A percentile compares a stretch with the other conserved stretches of the same genome.
Evolutionary conservation across 2,888 invertebrate species (phyloP).

Genomic region (Caenorhabditis sulstoni): DNA sequence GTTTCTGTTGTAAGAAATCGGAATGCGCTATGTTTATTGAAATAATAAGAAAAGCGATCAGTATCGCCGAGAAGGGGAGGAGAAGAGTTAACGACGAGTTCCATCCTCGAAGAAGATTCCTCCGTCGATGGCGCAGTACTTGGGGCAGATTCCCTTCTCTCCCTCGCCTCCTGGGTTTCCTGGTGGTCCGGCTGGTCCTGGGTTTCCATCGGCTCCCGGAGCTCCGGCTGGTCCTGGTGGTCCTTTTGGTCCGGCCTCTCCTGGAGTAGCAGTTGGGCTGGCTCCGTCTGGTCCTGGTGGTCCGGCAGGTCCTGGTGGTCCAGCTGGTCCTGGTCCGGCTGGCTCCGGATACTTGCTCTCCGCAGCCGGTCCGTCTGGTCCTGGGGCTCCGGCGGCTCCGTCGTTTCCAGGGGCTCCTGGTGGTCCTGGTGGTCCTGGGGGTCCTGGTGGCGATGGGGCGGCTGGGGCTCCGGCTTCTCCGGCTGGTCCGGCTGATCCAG

Average conservation of each 20-base stretch:
- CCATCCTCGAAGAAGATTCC: slow-evolving; percentile 70
- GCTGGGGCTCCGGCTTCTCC: slow-evolving; percentile 60
- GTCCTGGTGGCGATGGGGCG: slow-evolving; percentile 68
- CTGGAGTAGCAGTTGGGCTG: slow-evolving; percentile 54
- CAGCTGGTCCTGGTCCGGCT: slow-evolving; percentile 57
- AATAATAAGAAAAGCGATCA: slow-evolving; percentile 13
- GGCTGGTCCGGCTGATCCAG: slow-evolving; percentile 58
- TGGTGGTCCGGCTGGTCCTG: slow-evolving; percentile 61
- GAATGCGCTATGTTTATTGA: slow-evolving; percentile 51
- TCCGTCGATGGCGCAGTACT: slow-evolving; percentile 67
- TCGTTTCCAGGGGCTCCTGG: slow-evolving; percentile 59
- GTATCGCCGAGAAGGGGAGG: neutral
- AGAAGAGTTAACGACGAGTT: slow-evolving; percentile 55
- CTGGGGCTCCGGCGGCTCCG: slow-evolving; percentile 54
- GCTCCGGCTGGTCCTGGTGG: slow-evolving; percentile 61
- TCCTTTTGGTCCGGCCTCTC: slow-evolving; percentile 61
- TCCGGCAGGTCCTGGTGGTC: slow-evolving; percentile 61
- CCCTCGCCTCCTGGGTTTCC: slow-evolving; percentile 50
- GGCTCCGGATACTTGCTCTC: slow-evolving; percentile 51
- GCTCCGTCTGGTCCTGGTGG: slow-evolving; percentile 61
- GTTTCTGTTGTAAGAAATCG: too few species aligned
- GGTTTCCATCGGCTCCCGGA: slow-evolving; percentile 61
- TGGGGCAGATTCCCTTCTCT: slow-evolving; percentile 53
- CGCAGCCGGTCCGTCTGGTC: slow-evolving; percentile 53
- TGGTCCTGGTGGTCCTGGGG: slow-evolving; percentile 64